Base-by-base conservation (phyloP, 2,797 vertebrate genomes). In the Sorex maritimensis region DNA sequence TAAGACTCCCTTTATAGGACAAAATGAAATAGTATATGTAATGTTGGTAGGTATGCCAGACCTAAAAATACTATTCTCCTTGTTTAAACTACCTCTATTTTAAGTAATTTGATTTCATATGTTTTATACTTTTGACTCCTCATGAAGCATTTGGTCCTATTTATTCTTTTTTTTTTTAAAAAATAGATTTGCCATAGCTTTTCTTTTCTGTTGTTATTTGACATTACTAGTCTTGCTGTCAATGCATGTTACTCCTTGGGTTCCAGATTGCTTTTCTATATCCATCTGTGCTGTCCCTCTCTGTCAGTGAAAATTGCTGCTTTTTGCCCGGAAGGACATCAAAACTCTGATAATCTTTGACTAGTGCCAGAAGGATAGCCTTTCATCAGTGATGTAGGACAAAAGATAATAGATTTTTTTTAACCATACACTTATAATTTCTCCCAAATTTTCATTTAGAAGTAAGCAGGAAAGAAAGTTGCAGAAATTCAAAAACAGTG, bases 1-100 rank as follows among this genome's bases (percentile, higher is more conserved):
- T 78, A 89, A 89, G 49, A 61, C 26, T 86, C 82, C 84, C 41
- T n/a, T 86, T 95, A 94, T n/a, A 77, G 84, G 94, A 87, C 28
- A 58, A 55, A 73, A 78, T 87, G 21, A 77, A 87, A 68, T 61
- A 49, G 44, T 78, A 72, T 30, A 71, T 34, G 17, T 68, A 72
- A 67, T 79, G 44, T 26, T 71, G 11, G 30, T 74, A 52, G 67
- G 14, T 80, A 81, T 41, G 49, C 17, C 80, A 86, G n/a, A 90
- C 65, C 38, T 75, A 49, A 21, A 85, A 77, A 93, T 24, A 93
- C 0, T 10, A 10, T 26, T 63, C 79, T 73, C 58, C 81, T 93
- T 91, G 34, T 78, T 90, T 86, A 82, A 93, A 79, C 86, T 13
- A 85, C 81, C 38, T 72, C 72, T 58, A 65, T 38, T 91, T 44